Base-by-base conservation (phyloP, 2,888 invertebrate species). In the Smittia sp. region DNA sequence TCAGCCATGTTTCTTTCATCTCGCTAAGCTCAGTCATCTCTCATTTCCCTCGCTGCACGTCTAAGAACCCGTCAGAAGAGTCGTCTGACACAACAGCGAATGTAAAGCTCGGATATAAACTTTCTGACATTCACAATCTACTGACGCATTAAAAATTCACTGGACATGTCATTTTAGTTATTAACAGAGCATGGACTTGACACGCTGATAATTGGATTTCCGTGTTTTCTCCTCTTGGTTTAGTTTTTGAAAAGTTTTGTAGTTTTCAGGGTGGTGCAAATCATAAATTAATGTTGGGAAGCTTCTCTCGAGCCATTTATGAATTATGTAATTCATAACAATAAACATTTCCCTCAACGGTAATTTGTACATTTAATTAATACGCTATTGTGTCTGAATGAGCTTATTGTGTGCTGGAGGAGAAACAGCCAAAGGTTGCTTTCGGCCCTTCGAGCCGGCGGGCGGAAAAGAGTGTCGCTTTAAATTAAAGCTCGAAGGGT, bases 281-380 rank as follows among this genome's bases (percentile, higher is more conserved):
- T 9, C 58, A 20, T 22, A 58, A 58, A 58, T 58, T 58, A 22
- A 3, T 22, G 24, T 18, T 24, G 58, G 24, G 4, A 11, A 58
- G 9, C 22, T 58, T 58, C 58, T n/a, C 24, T 20, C 58, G 13
- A 58, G 13, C 58, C 4, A 58, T 46, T 13, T 15, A 46, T 46
- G 46, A 46, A 46, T n/a, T 46, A n/a, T 46, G 15, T 15, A 46
- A 15, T 15, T 46, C 46, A 46, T n/a, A 15, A 46, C 46, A 46
- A 46, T 46, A 3, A 58, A 13, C 20, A 22, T 58, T 24, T 58
- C 58, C 58, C 58, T n/a, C 3, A 24, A 22, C 24, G 24, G 6
- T 15, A 58, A 58, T 58, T 58, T 58, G 58, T 58, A 22, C 58
- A 22, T 58, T 58, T 58, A 58, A 58, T 58, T 58, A 58, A 58